phyloP scores from a whole-genome alignment of 2,888 invertebrate species.

The Julus scanicus region DNA sequence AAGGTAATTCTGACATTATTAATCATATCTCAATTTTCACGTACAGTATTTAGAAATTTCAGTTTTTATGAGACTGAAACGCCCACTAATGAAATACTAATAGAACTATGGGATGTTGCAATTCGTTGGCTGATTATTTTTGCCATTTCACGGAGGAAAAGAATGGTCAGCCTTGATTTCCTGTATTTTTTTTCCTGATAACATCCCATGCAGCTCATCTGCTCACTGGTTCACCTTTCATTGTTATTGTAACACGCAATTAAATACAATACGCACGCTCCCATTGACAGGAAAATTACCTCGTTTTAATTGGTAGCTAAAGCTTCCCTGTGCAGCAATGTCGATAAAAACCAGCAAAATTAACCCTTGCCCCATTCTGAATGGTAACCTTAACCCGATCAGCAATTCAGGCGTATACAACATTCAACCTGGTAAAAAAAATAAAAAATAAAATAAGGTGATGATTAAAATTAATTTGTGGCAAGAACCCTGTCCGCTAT shows the following conservation, averaged over 20 bases:
- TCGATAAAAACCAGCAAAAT: background rate
- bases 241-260: slow-evolving; percentile 23
- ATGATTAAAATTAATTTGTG: slow-evolving; percentile 34
- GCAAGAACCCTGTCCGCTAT: background rate
- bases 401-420: slow-evolving; percentile 20
- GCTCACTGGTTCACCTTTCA: slow-evolving; percentile 5
- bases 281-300: slow-evolving; percentile 34
- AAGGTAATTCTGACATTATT: background rate
- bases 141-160: slow-evolving; percentile 15
- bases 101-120: background rate
- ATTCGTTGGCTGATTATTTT: background rate
- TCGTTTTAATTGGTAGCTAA: background rate
- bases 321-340: slow-evolving; percentile 9
- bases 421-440: background rate
- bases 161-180: slow-evolving; percentile 15
- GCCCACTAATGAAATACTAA: background rate
- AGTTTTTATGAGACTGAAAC: background rate
- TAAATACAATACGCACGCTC: slow-evolving; percentile 17
- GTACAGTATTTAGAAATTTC: background rate
- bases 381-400: slow-evolving; percentile 36
- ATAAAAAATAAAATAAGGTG: background rate
- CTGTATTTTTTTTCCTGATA: background rate
- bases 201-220: slow-evolving; percentile 9
- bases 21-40: slow-evolving; percentile 13
- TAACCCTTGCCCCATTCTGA: slow-evolving; percentile 39